Evolutionary conservation across 2,797 vertebrate genomes (phyloP).

Genomic region (Acropternis orthonyx): DNA sequence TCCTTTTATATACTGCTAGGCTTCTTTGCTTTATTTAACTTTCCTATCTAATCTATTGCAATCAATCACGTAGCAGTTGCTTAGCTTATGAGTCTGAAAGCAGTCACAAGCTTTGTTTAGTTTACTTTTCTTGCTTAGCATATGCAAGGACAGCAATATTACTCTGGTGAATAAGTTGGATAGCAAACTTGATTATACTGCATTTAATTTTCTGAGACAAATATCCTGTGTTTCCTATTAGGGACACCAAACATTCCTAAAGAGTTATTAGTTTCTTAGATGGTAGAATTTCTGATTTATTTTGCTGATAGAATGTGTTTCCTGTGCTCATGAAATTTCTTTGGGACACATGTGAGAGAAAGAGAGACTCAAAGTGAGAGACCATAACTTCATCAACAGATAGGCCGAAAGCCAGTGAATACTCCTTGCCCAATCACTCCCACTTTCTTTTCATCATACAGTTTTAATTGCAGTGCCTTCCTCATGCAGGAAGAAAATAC

Average conservation of each 20-base stretch:
- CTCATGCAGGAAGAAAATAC: neutral
- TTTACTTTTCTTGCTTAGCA: neutral
- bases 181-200: neutral
- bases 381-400: neutral
- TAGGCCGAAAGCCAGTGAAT: neutral
- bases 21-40: neutral
- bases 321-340: neutral
- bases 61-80: slow-evolving; percentile 1
- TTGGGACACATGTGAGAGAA: neutral
- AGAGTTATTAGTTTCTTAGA: neutral
- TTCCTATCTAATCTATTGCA: slow-evolving; percentile 25
- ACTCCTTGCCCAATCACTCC: neutral
- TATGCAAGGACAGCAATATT: neutral
- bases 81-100: slow-evolving; percentile 1
- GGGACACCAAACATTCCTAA: neutral
- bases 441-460: neutral
- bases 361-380: neutral
- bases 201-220: neutral
- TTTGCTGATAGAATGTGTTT: neutral
- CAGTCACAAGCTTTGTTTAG: slow-evolving; percentile 7
- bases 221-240: neutral
- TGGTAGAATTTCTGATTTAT: neutral
- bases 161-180: neutral
- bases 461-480: neutral
- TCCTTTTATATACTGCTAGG: slow-evolving; percentile 20